Base-by-base conservation (phyloP, 2,888 invertebrate species). In the Beris chalybata region DNA sequence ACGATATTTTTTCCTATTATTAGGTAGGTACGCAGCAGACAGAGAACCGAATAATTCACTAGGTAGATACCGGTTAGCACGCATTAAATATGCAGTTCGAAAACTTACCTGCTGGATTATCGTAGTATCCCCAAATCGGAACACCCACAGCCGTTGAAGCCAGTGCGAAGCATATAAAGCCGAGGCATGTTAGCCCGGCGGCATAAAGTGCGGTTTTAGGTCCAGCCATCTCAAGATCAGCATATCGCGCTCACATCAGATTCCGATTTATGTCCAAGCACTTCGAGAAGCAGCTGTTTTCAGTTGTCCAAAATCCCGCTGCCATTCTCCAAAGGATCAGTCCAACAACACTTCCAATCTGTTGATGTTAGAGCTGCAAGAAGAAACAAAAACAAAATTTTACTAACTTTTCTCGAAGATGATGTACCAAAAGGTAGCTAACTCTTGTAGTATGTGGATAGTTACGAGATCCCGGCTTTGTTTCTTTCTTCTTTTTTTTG, bases 111-210 rank as follows among this genome's bases (percentile, higher is more conserved):
- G 75, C 72, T 66, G 77, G 76, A 75, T 76, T 79, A 76, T 87
- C 86, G 81, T 90, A 94, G 79, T 92, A 89, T 70, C 93, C 94
- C 93, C 94, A 94, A 75, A 90, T 86, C 56, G 93, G 93, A 75
- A 92, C 85, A 71, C 91, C 92, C 61, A 93, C 88, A 59, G 93
- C 91, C 52, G 91, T 88, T 67, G 92, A 90, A 74, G 92, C 92
- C 73, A 93, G 85, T 70, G 90, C 88, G 77, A 93, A 90, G 77
- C 91, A 90, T 72, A 90, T 84, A 79, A 91, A 90, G 76, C 90
- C 91, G 70, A 80, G 71, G 73, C 78, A 78, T 73, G 81, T 80
- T 77, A 81, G 75, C 72, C 78, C 80, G 74, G 80, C 79, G 75
- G 78, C 80, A 74, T 79, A 81, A 68, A 81, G 75, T 74, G 79